A percentile compares a stretch with the other conserved stretches of the same genome.
These are phyloP conservation scores for Nymphalis urticae DNA, from an alignment of 2,888 invertebrate genomes.

Conservation along the genomic window DNA sequence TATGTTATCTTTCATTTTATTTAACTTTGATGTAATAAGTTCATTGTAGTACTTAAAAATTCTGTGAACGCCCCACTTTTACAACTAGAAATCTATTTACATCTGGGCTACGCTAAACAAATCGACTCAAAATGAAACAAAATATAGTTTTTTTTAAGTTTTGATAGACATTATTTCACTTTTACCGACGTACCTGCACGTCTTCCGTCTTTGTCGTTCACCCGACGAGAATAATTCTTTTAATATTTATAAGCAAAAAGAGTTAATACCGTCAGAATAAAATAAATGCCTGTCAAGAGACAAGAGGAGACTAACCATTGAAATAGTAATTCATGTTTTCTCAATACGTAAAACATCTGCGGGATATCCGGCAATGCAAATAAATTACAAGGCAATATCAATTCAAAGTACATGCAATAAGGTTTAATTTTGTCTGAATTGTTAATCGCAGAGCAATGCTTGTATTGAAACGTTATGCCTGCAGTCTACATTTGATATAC, in stretches of 20 bases:
- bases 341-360: conserved; percentile 61
- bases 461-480: conserved; percentile 41
- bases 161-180: background rate
- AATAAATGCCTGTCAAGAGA: conserved; percentile 30
- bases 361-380: conserved; percentile 44
- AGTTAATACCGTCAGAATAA: conserved; percentile 26
- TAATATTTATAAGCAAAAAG: conserved; percentile 11
- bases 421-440: conserved; percentile 21
- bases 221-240: background rate
- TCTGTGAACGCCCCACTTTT: too few relatives aligned
- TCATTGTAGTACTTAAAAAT: too few relatives aligned
- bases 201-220: background rate
- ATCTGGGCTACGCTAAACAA: too few relatives aligned
- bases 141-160: background rate
- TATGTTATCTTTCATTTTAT: too few relatives aligned
- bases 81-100: too few relatives aligned
- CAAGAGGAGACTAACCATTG: conserved; percentile 44
- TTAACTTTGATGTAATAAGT: too few relatives aligned
- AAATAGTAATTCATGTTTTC: conserved; percentile 64
- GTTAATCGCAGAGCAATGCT: conserved; percentile 12
- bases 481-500: conserved; percentile 51
- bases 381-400: conserved; percentile 15
- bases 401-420: conserved; percentile 11
- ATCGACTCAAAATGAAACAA: background rate
- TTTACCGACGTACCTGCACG: background rate